Evolutionary conservation across 30 jellyfish, hydroid and myxozoan species (phyloP), one percentile per base, ranked within the genome.

Genomic region (Pseudorhiza aurosa): DNA sequence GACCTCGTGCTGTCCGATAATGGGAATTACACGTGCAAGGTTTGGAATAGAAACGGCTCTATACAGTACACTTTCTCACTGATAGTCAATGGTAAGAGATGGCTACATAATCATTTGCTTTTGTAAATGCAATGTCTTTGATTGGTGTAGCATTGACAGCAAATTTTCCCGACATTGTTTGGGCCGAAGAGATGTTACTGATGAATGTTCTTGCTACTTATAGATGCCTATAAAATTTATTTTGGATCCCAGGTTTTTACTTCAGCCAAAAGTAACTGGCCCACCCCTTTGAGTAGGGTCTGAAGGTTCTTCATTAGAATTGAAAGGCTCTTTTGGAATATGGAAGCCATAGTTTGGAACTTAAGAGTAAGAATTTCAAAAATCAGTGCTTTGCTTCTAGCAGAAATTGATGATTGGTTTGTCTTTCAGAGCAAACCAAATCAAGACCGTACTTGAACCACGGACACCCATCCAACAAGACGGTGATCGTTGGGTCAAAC

Each of bases 381-480:
- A n/a, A n/a, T n/a, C n/a, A n/a, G n/a, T n/a, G n/a, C n/a, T n/a
- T n/a, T n/a, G n/a, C n/a, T n/a, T n/a, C n/a, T n/a, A n/a, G n/a
- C n/a, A 46, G 60, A 46, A 46, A 27, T 5, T 46, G 19, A 46
- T 46, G 2, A 46, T 2, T 46, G 4, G 27, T 46, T 46, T 46
- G 2, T 46, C 5, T 33, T 74, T 28, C 57, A 91, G 98, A 83
- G 35, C 72, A 77, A 57, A 63, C 80, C 4, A 85, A 93, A 28
- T 58, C 96, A 27, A 65, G 91, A 65, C 98, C 98, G 2, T 67
- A 29, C 58, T 79, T 93, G 22, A 91, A 68, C 21, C 82, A 75
- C 14, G 99, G 92, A 5, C 65, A 35, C 27, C 89, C 90, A 1
- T 58, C 62, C 4, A 93, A 87, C 87, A 77, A 43, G 40, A 93